Conservation (phyloP, 2,797 vertebrate genomes). For the Lepus oiostolus region DNA sequence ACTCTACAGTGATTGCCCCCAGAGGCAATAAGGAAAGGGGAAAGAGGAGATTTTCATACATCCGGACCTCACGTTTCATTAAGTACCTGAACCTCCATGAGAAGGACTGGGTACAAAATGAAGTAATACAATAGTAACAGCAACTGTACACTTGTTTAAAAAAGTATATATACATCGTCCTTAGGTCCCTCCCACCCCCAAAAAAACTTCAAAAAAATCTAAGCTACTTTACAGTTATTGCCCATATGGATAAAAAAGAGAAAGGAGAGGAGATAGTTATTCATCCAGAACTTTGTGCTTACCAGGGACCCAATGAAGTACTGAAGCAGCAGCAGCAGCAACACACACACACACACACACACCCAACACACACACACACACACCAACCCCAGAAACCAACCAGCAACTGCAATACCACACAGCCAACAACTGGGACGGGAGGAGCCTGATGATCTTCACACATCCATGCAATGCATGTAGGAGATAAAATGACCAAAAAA, state of each 20-base stretch:
- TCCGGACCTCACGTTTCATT: slow-evolving; percentile 61
- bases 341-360: background rate
- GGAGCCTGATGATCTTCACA: background rate
- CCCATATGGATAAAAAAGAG: background rate
- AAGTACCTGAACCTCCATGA: slow-evolving; percentile 12
- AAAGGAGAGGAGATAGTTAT: background rate
- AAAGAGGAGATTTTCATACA: slow-evolving; percentile 74
- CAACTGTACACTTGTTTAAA: slow-evolving; percentile 54
- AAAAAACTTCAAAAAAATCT: background rate
- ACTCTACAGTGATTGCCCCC: slow-evolving; percentile 64
- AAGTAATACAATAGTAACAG: slow-evolving; percentile 52
- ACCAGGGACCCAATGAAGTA: background rate
- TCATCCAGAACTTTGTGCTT: background rate
- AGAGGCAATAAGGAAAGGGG: slow-evolving; percentile 67
- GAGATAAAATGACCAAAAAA: background rate
- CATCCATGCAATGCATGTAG: background rate
- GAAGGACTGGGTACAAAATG: slow-evolving; percentile 66
- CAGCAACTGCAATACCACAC: background rate
- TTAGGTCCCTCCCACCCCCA: background rate
- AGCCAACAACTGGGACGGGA: background rate
- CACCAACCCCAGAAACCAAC: background rate
- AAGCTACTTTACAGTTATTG: slow-evolving; percentile 54
- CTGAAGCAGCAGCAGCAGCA: background rate
- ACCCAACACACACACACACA: background rate
- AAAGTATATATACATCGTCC: slow-evolving; percentile 8